Percentiles rank a stretch among this genome's conserved stretches.
These are phyloP conservation scores for Rhorus exstirpatorius DNA, from an alignment of 2,888 invertebrate genomes.

Conservation along the genomic window DNA sequence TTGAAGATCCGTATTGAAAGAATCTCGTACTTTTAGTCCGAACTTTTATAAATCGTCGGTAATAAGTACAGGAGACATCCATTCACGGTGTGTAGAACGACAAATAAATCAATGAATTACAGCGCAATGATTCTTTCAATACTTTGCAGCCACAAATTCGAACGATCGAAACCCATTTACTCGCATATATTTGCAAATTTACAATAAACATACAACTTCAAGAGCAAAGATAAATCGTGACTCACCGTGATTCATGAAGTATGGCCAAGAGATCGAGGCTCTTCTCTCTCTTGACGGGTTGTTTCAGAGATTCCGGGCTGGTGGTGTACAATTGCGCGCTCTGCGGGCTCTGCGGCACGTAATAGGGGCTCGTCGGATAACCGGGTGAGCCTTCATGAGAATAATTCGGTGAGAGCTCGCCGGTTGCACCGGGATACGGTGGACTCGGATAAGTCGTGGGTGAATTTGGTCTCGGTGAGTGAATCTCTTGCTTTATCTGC, in stretches of 20 bases:
- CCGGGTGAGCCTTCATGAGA: conserved; percentile 84
- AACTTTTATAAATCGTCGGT: too few species aligned
- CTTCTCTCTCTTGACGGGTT: conserved; percentile 83
- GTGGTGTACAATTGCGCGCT: conserved; percentile 84
- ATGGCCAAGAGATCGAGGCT: conserved; percentile 84
- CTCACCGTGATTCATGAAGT: conserved; percentile 84
- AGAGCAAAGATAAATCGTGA: conserved; percentile 15
- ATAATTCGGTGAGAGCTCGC: conserved; percentile 82
- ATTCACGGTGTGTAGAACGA: too few species aligned
- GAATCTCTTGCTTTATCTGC: conserved; percentile 88
- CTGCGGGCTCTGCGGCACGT: conserved; percentile 84
- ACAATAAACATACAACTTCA: too few species aligned
- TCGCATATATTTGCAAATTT: too few species aligned
- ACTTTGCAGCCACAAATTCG: neutral
- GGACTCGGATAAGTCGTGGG: conserved; percentile 83
- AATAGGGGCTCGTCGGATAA: conserved; percentile 84
- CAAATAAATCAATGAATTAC: too few species aligned
- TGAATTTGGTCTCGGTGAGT: conserved; percentile 82
- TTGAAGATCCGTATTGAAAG: too few species aligned
- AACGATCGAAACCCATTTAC: too few species aligned
- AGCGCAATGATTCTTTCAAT: too few species aligned
- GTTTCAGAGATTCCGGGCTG: conserved; percentile 82
- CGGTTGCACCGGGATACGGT: conserved; percentile 79
- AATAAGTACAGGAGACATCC: too few species aligned
- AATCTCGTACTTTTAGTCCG: too few species aligned